Conservation (phyloP, 2,888 invertebrate species). For the Argyra leucocephala region DNA sequence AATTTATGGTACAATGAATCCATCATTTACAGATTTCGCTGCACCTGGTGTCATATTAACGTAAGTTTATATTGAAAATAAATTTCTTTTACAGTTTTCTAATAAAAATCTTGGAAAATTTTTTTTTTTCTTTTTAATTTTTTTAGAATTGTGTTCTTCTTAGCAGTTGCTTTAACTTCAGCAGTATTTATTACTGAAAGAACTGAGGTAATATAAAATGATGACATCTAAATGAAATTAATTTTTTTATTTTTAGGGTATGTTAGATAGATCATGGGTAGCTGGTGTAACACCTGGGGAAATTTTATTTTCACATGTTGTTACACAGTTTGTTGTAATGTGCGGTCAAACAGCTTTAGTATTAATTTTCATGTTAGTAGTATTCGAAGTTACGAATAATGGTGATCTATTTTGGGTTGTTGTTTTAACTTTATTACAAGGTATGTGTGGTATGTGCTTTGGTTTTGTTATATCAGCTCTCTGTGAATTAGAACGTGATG, state of each 20-base stretch:
- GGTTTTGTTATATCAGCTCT: constrained; percentile 89
- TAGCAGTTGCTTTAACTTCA: constrained; percentile 89
- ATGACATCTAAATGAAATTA: not conserved
- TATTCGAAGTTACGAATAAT: constrained; percentile 81
- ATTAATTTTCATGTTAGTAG: constrained; percentile 81
- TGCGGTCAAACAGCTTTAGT: constrained; percentile 86
- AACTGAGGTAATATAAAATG: constrained; percentile 52
- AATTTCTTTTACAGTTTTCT: not conserved
- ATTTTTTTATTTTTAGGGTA: constrained; percentile 45
- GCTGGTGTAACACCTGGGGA: constrained; percentile 87
- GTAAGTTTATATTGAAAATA: constrained; percentile 51
- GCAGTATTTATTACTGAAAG: constrained; percentile 83
- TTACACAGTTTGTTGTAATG: constrained; percentile 92
- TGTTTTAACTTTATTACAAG: constrained; percentile 77
- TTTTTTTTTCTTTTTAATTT: constrained; percentile 17
- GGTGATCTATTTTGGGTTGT: constrained; percentile 80
- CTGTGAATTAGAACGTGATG: constrained; percentile 84
- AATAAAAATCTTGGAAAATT: not conserved
- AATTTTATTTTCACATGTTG: constrained; percentile 85
- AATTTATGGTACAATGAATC: constrained; percentile 78
- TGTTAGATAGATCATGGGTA: constrained; percentile 86
- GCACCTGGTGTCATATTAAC: constrained; percentile 91
- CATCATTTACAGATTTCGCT: constrained; percentile 91
- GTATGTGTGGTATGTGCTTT: constrained; percentile 92
- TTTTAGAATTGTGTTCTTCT: constrained; percentile 85